Conservation (phyloP, 2,113 vertebrate genomes). For the Podilymbus podiceps region DNA sequence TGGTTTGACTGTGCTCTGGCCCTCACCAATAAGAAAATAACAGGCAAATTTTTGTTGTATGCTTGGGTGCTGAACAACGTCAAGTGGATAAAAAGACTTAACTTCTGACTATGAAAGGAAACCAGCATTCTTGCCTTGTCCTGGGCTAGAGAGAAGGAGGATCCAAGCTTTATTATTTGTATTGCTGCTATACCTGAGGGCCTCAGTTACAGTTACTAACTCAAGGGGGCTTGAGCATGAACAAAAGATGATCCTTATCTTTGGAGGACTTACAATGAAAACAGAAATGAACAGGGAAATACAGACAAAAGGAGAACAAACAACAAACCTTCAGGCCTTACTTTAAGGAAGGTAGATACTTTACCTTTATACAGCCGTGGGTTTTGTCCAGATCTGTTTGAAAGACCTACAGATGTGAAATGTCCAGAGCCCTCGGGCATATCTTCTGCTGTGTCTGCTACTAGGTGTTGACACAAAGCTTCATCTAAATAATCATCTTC, state of each 20-base stretch:
- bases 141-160: not conserved
- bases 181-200: not conserved
- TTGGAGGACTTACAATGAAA: not conserved
- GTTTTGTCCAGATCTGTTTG: slow-evolving; percentile 64
- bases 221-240: not conserved
- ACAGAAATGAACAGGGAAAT: not conserved
- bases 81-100: not conserved
- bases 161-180: not conserved
- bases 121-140: not conserved
- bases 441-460: slow-evolving; percentile 56
- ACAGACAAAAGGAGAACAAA: not conserved
- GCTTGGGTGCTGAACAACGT: not conserved
- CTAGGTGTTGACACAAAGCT: slow-evolving; percentile 38
- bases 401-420: not conserved
- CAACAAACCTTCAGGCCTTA: not conserved
- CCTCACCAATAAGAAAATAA: not conserved
- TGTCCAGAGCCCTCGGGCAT: not conserved
- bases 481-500: slow-evolving; percentile 78
- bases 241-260: not conserved
- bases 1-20: not conserved
- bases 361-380: slow-evolving; percentile 69
- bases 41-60: not conserved
- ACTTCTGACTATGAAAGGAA: not conserved
- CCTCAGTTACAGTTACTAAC: not conserved
- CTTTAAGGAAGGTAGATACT: not conserved